These are phyloP conservation scores for Leptopilina syphax DNA, from an alignment of 2,888 invertebrate genomes.

Conservation along the genomic window DNA sequence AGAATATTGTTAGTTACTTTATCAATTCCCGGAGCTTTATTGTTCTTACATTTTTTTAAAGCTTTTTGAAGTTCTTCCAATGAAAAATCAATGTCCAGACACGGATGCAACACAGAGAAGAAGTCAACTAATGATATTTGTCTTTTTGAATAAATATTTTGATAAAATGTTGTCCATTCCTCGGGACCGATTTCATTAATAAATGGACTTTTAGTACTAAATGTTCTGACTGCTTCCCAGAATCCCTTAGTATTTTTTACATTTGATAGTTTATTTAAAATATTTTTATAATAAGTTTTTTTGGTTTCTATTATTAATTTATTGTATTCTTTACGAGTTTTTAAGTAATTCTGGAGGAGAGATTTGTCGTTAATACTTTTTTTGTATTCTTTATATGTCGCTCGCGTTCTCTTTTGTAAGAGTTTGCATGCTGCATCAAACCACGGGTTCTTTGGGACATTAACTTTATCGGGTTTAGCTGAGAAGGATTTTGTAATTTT, in stretches of 20 bases:
- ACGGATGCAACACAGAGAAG: background rate
- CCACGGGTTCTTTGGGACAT: background rate
- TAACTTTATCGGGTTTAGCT: background rate
- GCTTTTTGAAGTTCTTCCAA: background rate
- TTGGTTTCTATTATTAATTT: background rate
- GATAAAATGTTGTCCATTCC: background rate
- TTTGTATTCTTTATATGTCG: background rate
- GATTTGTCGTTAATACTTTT: background rate
- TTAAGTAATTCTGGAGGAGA: background rate
- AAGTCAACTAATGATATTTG: background rate
- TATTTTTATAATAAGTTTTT: background rate
- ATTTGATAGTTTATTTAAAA: background rate
- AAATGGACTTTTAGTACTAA: background rate
- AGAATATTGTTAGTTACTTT: conserved; percentile 40
- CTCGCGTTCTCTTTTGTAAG: background rate
- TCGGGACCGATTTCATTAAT: background rate
- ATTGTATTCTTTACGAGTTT: background rate
- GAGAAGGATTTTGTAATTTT: background rate
- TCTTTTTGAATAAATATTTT: background rate
- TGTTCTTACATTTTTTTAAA: conserved; percentile 30
- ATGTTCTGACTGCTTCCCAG: background rate
- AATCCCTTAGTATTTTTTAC: no score
- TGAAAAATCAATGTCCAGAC: background rate
- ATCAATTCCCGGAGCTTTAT: conserved; percentile 43
- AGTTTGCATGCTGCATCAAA: background rate